Evolutionary conservation across 2,797 vertebrate species (phyloP), one percentile per base, ranked within the genome.

Genomic region (Karalla daura): DNA sequence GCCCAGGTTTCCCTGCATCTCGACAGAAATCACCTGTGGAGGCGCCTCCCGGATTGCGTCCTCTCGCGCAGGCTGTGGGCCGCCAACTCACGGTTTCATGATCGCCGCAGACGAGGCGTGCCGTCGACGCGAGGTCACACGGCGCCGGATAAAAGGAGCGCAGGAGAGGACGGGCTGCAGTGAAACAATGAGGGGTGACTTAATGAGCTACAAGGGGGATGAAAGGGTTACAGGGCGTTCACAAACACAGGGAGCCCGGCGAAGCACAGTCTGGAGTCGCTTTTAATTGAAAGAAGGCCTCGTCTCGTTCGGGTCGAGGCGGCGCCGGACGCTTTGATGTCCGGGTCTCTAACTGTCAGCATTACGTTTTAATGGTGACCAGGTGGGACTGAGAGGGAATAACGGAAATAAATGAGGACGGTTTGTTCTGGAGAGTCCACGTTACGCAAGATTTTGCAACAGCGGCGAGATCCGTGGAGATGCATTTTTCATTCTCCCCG

Each of bases 221-320:
- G 76, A 88, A 88, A 86, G 79, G 76, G 81, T 76, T 78, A 74
- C 41, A 20, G 15, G 52, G 39, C 66, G 63, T 59, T 25, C 32
- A 23, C 2, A 6, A 74, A 63, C 52, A 61, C 47, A 41, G 58
- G 59, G 64, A 36, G 41, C 23, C 72, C 54, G 23, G 27, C 53
- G 50, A 65, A 76, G 76, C 81, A 47, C 75, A 71, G 84, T 43
- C 59, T 81, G 85, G 80, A 83, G 76, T 77, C 78, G 5, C 46
- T 85, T 91, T 86, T 91, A 90, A 91, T 89, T 92, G 84, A 88
- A 80, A 85, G 67, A 46, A 70, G 70, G 72, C 55, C 63, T 66
- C 36, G 0, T 81, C 63, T 85, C 55, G 74, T 80, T 78, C 63
- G 64, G 70, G 58, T 30, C 18, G 64, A 71, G 65, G 59, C 33